These are phyloP conservation scores for Aphrocallistes beatrix DNA, from an alignment of 37 sponge, comb jelly and placozoan genomes.

Conservation along the genomic window DNA sequence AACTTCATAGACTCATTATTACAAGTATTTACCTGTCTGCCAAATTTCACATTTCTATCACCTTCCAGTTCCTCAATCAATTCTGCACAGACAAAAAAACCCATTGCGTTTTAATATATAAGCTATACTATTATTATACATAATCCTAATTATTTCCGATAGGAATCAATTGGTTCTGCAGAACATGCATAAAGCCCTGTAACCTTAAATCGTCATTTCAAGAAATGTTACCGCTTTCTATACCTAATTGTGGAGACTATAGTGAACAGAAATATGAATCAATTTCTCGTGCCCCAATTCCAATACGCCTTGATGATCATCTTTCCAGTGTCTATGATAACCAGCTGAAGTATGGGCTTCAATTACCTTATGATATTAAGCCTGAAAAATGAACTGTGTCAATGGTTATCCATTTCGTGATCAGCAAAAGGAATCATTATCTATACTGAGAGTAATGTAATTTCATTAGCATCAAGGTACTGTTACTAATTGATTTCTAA, in stretches of 20 bases:
- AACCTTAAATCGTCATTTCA: background rate
- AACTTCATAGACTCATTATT: no score
- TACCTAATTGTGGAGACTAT: background rate
- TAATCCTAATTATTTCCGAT: no score
- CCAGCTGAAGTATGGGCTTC: background rate
- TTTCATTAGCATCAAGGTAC: no score
- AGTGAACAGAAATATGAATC: background rate
- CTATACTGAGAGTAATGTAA: background rate
- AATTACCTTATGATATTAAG: background rate
- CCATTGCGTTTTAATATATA: no score
- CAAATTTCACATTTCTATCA: no score
- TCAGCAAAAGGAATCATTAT: background rate
- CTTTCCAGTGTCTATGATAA: background rate
- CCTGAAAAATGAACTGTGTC: background rate
- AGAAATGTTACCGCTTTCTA: background rate
- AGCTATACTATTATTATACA: no score
- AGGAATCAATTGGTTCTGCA: background rate
- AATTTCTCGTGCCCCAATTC: background rate
- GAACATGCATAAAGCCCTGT: background rate
- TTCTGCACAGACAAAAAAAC: no score
- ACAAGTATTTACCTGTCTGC: no score
- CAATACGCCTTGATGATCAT: background rate
- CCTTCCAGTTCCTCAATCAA: no score
- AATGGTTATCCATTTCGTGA: constrained; percentile 6
- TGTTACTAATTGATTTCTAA: no score